A percentile compares a stretch with the other conserved stretches of the same genome.
These are phyloP conservation scores for Megaceryle torquata DNA, from an alignment of 2,113 vertebrate species.

Conservation along the genomic window DNA sequence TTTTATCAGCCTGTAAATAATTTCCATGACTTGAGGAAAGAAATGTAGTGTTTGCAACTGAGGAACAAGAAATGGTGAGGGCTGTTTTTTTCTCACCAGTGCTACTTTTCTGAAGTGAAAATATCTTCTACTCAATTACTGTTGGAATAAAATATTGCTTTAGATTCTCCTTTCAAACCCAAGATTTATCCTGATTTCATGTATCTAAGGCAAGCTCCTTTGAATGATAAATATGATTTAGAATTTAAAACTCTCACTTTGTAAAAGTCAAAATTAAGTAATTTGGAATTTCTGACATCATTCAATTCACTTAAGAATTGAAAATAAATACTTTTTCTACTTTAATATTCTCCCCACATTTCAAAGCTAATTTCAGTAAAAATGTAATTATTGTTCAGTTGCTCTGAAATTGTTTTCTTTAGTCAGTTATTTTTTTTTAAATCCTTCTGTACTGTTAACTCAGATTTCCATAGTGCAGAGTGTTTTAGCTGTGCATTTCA, in stretches of 20 bases:
- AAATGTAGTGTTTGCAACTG: not conserved
- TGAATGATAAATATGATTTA: not conserved
- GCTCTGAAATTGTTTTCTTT: not conserved
- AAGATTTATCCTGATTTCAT: not conserved
- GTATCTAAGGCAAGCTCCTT: not conserved
- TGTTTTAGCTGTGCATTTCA: not conserved
- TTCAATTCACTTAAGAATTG: not conserved
- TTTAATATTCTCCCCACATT: not conserved
- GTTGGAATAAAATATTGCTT: not conserved
- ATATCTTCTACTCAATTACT: not conserved
- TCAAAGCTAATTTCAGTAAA: not conserved
- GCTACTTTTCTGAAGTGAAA: not conserved
- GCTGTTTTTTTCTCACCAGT: not conserved
- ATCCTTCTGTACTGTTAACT: not conserved
- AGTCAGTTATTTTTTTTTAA: not conserved
- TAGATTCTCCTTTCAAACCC: not conserved
- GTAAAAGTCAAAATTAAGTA: not conserved
- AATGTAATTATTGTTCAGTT: not conserved
- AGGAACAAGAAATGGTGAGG: not conserved
- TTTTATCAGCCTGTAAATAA: not conserved
- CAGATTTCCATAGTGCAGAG: not conserved
- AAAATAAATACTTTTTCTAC: not conserved
- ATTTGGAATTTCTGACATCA: not conserved
- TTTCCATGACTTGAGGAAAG: not conserved
- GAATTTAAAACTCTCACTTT: not conserved